Base-by-base conservation (phyloP, 2,888 invertebrate genomes). In the Tyria jacobaeae region DNA sequence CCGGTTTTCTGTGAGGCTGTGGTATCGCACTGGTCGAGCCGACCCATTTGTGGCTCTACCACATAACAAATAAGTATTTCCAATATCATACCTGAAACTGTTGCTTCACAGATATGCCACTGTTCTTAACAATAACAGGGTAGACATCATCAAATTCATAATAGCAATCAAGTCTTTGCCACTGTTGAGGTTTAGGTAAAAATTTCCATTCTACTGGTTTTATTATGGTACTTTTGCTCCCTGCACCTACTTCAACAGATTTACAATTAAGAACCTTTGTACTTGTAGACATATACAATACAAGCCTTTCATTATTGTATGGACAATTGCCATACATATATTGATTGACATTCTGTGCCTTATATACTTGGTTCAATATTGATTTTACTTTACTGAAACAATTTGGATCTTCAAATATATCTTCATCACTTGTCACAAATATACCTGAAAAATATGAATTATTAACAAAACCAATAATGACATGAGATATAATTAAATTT, bases 141-240 rank as follows among this genome's bases (percentile, higher is more conserved):
- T 97, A 96, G 15, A 96, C 89, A 76, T 96, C 95, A 88, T 98
- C 96, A 82, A 98, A 94, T 75, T 97, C 96, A 81, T 97, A 96
- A 76, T 95, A 95, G 71, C 97, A 96, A 80, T 97, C 96, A 27
- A 98, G 86, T 70, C 96, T 94, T 73, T 96, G 95, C 97, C 98
- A 98, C 69, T 95, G 96, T 25, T 95, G 95, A 1, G 94, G 85
- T 81, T 96, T 96, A 0, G 96, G 91, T 73, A 96, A 92, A 82
- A 96, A 96, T 83, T 97, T 98, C 95, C 96, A 96, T 27, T 98
- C 97, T 31, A 96, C 96, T 12, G 96, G 96, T 71, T 95, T 96
- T 41, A 95, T 95, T 55, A 94, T 85, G 41, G 92, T 89, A 64
- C 84, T 89, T 70, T 91, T 92, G 52, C 76, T 81, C 15, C 75